A percentile compares a stretch with the other conserved stretches of the same genome.
phyloP scores from a whole-genome alignment of 2,888 invertebrate genomes.

The Chalcosyrphus nemorum region DNA sequence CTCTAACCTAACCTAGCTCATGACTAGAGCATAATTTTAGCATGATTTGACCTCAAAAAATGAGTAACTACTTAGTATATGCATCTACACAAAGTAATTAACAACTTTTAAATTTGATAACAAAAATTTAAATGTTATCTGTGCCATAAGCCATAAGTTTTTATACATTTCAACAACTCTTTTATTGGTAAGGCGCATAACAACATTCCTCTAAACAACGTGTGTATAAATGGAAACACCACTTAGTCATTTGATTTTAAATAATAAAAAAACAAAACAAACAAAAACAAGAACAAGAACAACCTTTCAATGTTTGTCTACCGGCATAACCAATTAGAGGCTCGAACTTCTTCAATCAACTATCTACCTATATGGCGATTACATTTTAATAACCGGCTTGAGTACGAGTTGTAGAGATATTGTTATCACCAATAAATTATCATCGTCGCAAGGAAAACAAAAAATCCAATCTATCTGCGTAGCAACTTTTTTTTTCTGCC shows the following conservation, averaged over 20 bases:
- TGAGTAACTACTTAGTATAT: too few species aligned
- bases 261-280: too few species aligned
- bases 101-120: neutral
- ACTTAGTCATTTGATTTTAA: neutral
- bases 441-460: neutral
- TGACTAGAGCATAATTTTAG: too few species aligned
- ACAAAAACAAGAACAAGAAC: too few species aligned
- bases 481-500: neutral
- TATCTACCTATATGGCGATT: too few species aligned
- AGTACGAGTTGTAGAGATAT: too few species aligned
- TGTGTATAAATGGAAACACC: neutral
- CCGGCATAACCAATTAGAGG: neutral
- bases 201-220: too few species aligned
- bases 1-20: too few species aligned
- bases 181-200: too few species aligned
- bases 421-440: constrained; percentile 3
- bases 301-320: neutral
- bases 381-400: constrained; percentile 6
- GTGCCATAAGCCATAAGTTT: neutral
- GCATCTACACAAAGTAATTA: too few species aligned
- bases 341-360: neutral
- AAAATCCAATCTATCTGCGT: neutral
- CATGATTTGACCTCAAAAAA: neutral
- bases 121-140: neutral
- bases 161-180: neutral